A percentile compares a stretch with the other conserved stretches of the same genome.
Evolutionary conservation across 2,888 invertebrate genomes (phyloP).

Genomic region (Drymonia ruficornis): DNA sequence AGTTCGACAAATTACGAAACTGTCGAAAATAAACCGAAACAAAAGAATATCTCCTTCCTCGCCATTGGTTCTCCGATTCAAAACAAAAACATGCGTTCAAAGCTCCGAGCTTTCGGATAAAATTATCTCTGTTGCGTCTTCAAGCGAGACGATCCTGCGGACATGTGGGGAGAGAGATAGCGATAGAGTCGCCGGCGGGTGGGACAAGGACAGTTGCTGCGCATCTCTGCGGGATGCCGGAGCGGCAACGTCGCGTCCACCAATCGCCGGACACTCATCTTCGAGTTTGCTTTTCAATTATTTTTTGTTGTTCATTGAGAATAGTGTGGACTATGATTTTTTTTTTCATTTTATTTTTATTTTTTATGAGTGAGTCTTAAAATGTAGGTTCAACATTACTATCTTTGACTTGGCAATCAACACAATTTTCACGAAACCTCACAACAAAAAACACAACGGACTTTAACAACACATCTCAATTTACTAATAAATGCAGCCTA

Average conservation of each 20-base stretch:
- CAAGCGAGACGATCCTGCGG: slow-evolving; percentile 81
- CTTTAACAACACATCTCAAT: too few species aligned
- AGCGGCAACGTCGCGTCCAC: slow-evolving; percentile 81
- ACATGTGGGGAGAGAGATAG: slow-evolving; percentile 61
- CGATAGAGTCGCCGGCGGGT: slow-evolving; percentile 26
- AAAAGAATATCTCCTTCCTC: slow-evolving; percentile 35
- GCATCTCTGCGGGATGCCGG: slow-evolving; percentile 72
- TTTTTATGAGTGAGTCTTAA: too few species aligned
- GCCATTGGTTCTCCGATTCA: slow-evolving; percentile 62
- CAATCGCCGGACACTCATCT: slow-evolving; percentile 74
- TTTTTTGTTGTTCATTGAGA: slow-evolving; percentile 48
- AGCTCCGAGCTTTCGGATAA: slow-evolving; percentile 76
- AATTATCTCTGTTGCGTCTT: slow-evolving; percentile 83
- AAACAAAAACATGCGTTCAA: slow-evolving; percentile 74
- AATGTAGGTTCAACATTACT: too few species aligned
- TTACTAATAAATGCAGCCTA: neutral
- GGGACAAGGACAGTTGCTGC: slow-evolving; percentile 52
- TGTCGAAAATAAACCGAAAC: slow-evolving; percentile 21
- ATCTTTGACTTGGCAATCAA: too few species aligned
- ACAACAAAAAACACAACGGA: too few species aligned
- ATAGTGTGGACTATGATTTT: slow-evolving; percentile 35
- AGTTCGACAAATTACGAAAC: slow-evolving; percentile 4
- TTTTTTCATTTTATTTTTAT: neutral
- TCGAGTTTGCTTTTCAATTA: slow-evolving; percentile 64
- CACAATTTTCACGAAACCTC: too few species aligned